Base-by-base conservation (phyloP, 2,888 invertebrate species). In the Anodontia alba region DNA sequence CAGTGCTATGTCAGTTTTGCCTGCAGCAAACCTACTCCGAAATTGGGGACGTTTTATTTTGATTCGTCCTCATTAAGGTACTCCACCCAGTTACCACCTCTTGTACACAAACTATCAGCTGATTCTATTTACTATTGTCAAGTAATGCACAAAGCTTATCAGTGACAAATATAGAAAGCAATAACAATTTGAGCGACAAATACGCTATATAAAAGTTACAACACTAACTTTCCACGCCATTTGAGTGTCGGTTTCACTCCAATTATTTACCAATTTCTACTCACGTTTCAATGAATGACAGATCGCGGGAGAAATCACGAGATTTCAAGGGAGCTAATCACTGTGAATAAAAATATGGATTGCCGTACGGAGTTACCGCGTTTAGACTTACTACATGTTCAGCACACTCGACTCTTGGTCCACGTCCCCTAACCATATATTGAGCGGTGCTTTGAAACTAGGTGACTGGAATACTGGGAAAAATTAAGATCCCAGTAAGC, bases 221-320 rank as follows among this genome's bases (percentile, higher is more conserved):
- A 15, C 54, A 54, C 54, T 49, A 54, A 54, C 26, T 26, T 54
- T n/a, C 8, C 54, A 20, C 15, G 23, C 23, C 54, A 54, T 54
- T 54, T 54, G 10, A 42, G 42, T 15, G 42, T 42, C 51, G 51
- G 51, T 51, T 51, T 23, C 3, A 51, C 17, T 15, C 8, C 54
- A 54, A 29, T 3, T 54, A 23, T n/a, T 12, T 46, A 20, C 3
- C n/a, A 20, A 46, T 20, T 20, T 46, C 17, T 3, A 20, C 5
- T 3, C 8, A 20, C 46, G 8, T 20, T 20, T 20, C 3, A 8
- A 20, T 46, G 15, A 12, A 10, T 62, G 62, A 62, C 62, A 62
- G 33, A 20, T 62, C 62, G 62, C 62, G 62, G 62, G 62, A 62
- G 62, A 62, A 29, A 29, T 62, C 62, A 62, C 33, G 33, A 62